Base-by-base conservation (phyloP, 2,113 vertebrate genomes). In the Tonatia bakeri region DNA sequence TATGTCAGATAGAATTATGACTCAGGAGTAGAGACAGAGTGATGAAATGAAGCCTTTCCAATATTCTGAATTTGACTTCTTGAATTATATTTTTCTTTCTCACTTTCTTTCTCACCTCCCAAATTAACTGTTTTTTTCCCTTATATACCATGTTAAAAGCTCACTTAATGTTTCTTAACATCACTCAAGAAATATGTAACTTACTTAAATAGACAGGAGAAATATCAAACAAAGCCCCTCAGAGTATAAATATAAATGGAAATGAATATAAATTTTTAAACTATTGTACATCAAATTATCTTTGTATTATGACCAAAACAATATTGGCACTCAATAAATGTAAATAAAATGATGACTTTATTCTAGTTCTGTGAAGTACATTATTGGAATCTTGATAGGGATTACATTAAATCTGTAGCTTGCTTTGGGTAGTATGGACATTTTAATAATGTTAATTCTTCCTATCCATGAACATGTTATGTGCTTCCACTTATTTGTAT, bases 61-160 rank as follows among this genome's bases (percentile, higher is more conserved):
- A 73, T 93, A 91, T 36, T 86, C 75, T 77, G 36, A 85, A 91
- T 26, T 50, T 79, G 12, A 96, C 13, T 33, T 91, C 52, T 94
- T 91, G 90, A 81, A 31, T 86, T 65, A 75, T 64, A 76, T 61
- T 59, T 96, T 85, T 47, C 56, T 31, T 95, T 86, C 76, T 87
- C 5, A 90, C 14, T 96, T 85, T 47, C 56, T 31, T 95, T 86
- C 76, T 87, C 5, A 90, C 14, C 26, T 50, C 33, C n/a, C 14
- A 82, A 95, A 2, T 93, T 91, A 72, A 56, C 26, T 50, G 17
- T 88, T 83, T 91, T 91, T 87, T 61, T 45, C 26, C 26, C 43
- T 87, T 69, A 83, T 36, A 73, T 4, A 10, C 13, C 4, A 64
- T 76, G 16, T 76, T 87, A 91, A 67, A 90, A 70, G 33, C 38